Evolutionary conservation across 2,113 vertebrate species (phyloP).

Genomic region (Leptocoma aspasia): DNA sequence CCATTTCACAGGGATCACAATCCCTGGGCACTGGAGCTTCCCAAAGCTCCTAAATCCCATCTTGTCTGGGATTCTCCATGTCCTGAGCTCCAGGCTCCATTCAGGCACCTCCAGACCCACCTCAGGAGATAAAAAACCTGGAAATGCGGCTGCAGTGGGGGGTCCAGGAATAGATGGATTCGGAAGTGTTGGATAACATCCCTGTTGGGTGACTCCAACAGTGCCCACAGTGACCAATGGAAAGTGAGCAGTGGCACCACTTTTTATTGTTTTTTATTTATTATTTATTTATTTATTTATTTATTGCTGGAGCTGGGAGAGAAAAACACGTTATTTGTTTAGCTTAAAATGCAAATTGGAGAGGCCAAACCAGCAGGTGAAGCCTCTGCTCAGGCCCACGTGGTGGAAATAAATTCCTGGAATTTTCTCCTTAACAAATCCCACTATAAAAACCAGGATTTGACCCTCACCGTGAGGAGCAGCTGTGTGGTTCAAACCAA

Average conservation of each 20-base stretch:
- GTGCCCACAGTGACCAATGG: accelerated
- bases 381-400: not conserved
- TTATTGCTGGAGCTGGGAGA: not conserved
- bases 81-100: not conserved
- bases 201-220: not conserved
- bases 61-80: accelerated
- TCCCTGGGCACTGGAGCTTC: not conserved
- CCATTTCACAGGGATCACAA: not conserved
- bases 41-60: not conserved
- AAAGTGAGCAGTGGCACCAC: accelerated
- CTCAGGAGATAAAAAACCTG: not conserved
- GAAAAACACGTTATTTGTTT: not conserved
- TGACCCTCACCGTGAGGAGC: accelerated
- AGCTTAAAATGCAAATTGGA: not conserved
- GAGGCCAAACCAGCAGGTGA: not conserved
- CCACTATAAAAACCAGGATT: accelerated
- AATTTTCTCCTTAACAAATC: not conserved
- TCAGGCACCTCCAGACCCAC: not conserved
- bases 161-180: not conserved
- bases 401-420: not conserved
- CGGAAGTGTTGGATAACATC: not conserved
- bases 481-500: not conserved
- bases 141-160: no score
- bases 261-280: not conserved
- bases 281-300: not conserved